phyloP scores from a whole-genome alignment of 2,113 vertebrate species.

The Varanus komodoensis region DNA sequence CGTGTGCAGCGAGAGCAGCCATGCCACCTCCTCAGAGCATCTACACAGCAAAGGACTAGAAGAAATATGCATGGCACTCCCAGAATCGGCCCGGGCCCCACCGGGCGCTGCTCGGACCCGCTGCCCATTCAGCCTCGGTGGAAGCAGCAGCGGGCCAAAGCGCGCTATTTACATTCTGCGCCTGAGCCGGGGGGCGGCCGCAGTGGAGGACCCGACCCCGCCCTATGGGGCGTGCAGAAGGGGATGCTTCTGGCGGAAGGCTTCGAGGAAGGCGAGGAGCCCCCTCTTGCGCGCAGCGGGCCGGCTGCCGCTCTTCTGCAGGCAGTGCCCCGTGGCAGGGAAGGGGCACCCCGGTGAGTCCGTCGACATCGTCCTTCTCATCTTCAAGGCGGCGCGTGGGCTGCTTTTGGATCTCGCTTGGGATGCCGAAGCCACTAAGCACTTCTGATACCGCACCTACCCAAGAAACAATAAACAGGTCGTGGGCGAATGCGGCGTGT shows the following conservation, averaged over 20 bases:
- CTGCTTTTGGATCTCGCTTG: constrained; percentile 79
- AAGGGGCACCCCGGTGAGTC: constrained; percentile 78
- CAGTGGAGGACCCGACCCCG: too few relatives aligned
- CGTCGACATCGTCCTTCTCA: constrained; percentile 84
- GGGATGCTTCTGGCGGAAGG: constrained; percentile 86
- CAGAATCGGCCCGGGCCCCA: neutral
- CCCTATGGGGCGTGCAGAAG: constrained; percentile 78
- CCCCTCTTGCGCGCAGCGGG: constrained; percentile 80
- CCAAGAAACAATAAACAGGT: constrained; percentile 3
- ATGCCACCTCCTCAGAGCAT: neutral
- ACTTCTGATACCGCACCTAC: constrained; percentile 96
- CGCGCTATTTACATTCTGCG: constrained; percentile 31
- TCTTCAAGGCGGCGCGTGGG: constrained; percentile 76
- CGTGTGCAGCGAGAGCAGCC: neutral
- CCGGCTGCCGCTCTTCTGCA: constrained; percentile 72
- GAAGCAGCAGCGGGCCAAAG: neutral
- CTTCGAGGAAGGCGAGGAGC: constrained; percentile 89
- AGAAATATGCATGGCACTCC: constrained; percentile 6
- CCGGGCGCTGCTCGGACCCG: neutral
- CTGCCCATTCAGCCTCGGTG: neutral
- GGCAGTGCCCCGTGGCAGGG: constrained; percentile 59
- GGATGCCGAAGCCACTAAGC: constrained; percentile 90
- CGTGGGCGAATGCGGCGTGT: too few relatives aligned
- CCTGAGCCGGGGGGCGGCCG: neutral
- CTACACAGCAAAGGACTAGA: constrained; percentile 8